Conservation (phyloP, 2,888 invertebrate genomes). For the Netelia inedita region DNA sequence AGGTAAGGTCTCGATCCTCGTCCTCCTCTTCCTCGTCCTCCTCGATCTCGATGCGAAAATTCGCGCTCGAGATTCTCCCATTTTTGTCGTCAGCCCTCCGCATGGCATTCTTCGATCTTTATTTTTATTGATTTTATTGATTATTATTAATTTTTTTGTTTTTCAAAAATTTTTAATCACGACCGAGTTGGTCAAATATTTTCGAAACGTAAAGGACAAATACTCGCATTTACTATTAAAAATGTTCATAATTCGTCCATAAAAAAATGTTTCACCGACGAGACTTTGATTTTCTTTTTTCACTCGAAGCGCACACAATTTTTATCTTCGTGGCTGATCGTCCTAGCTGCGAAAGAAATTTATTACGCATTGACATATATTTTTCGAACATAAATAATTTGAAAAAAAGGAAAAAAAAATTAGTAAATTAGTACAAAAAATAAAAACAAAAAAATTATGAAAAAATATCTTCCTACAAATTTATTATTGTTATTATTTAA, state of each 20-base stretch:
- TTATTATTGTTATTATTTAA: too few relatives aligned
- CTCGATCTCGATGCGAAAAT: conserved; percentile 75
- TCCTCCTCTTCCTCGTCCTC: conserved; percentile 77
- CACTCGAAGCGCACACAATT: neutral
- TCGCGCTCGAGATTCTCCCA: conserved; percentile 71
- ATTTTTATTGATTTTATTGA: conserved; percentile 1
- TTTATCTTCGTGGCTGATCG: conserved; percentile 18
- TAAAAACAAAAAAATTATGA: neutral
- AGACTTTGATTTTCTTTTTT: neutral
- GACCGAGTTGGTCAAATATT: neutral
- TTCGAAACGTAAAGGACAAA: neutral
- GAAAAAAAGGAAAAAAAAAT: neutral
- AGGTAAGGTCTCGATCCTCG: conserved; percentile 42
- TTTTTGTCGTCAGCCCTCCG: conserved; percentile 75
- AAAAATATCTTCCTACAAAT: neutral
- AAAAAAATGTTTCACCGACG: neutral
- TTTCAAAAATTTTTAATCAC: neutral
- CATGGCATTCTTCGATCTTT: conserved; percentile 77
- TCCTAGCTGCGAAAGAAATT: conserved; percentile 51
- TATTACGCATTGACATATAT: conserved; percentile 4
- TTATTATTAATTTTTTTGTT: neutral
- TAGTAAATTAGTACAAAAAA: neutral
- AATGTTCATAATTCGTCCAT: neutral
- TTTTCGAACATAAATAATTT: neutral
- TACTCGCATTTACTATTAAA: neutral